Percentiles rank a stretch among this genome's conserved stretches.
Conservation (phyloP, 1,140 invertebrate genomes). For the Xylocopa sonorina region DNA sequence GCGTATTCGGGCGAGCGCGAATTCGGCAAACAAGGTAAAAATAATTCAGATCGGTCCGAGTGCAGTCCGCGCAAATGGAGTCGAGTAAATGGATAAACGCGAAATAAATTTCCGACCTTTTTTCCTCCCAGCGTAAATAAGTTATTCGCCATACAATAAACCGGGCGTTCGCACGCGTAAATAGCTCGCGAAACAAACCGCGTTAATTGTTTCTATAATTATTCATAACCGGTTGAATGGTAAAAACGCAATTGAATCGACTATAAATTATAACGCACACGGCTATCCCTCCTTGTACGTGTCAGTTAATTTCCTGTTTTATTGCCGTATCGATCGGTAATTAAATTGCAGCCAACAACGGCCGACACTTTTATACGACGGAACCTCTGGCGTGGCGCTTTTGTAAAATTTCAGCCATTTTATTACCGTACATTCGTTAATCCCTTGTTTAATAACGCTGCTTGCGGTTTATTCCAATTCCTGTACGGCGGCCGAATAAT, state of each 20-base stretch:
- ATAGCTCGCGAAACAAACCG: not conserved
- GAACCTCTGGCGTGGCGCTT: not conserved
- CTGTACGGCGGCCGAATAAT: not conserved
- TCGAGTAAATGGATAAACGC: no score
- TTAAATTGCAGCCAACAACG: conserved; percentile 44
- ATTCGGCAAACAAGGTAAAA: not conserved
- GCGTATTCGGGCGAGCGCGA: not conserved
- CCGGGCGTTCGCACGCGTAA: no score
- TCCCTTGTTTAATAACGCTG: conserved; percentile 43
- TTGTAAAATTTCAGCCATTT: conserved; percentile 31
- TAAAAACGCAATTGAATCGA: conserved; percentile 33
- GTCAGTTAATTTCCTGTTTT: conserved; percentile 54
- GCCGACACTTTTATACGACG: conserved; percentile 27
- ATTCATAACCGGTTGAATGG: conserved; percentile 38
- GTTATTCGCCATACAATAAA: no score
- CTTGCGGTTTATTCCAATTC: conserved; percentile 14
- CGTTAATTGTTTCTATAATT: conserved; percentile 41
- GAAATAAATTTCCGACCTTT: no score
- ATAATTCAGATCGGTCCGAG: not conserved
- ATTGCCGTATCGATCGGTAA: conserved; percentile 49
- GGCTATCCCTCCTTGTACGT: conserved; percentile 2
- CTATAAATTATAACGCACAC: conserved; percentile 34
- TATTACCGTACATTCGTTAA: conserved; percentile 39
- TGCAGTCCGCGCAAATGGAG: no score
- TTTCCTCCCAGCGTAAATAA: no score